Evolutionary conservation across 2,888 invertebrate genomes (phyloP).

Genomic region (Heliothis peltigera): DNA sequence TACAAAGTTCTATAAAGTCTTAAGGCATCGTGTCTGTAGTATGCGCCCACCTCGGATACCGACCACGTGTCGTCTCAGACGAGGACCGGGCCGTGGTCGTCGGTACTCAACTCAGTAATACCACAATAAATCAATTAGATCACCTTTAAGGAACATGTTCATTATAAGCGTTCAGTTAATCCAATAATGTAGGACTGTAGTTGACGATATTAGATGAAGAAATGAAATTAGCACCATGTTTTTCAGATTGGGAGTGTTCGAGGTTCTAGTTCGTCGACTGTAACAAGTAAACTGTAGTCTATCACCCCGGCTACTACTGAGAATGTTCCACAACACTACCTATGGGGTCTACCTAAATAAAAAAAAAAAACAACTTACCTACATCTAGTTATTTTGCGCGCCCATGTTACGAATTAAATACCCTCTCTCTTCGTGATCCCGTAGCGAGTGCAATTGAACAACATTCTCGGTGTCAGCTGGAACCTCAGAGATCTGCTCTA

Average conservation of each 20-base stretch:
- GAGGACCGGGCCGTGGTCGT: slow-evolving; percentile 37
- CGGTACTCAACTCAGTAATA: slow-evolving; percentile 40
- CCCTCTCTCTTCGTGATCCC: neutral
- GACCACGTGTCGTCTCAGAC: slow-evolving; percentile 18
- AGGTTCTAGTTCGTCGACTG: slow-evolving; percentile 26
- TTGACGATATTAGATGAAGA: slow-evolving; percentile 48
- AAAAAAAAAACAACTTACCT: neutral
- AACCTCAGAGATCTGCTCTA: slow-evolving; percentile 47
- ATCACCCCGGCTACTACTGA: slow-evolving; percentile 19
- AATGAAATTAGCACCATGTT: slow-evolving; percentile 66
- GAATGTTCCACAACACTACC: slow-evolving; percentile 16
- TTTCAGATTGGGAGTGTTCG: slow-evolving; percentile 53
- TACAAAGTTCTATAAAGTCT: slow-evolving; percentile 50
- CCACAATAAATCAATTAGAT: slow-evolving; percentile 53
- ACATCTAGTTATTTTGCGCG: neutral
- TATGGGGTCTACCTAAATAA: neutral
- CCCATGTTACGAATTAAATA: neutral
- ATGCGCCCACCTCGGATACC: slow-evolving; percentile 42
- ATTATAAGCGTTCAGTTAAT: slow-evolving; percentile 62
- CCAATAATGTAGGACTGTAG: slow-evolving; percentile 49
- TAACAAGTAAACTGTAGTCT: slow-evolving; percentile 26
- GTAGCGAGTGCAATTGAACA: neutral
- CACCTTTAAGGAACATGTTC: slow-evolving; percentile 63
- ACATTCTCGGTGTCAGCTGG: slow-evolving; percentile 39
- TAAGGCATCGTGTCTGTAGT: slow-evolving; percentile 54